phyloP scores from a whole-genome alignment of 1,140 invertebrate genomes.

The Ridgeia piscesae region DNA sequence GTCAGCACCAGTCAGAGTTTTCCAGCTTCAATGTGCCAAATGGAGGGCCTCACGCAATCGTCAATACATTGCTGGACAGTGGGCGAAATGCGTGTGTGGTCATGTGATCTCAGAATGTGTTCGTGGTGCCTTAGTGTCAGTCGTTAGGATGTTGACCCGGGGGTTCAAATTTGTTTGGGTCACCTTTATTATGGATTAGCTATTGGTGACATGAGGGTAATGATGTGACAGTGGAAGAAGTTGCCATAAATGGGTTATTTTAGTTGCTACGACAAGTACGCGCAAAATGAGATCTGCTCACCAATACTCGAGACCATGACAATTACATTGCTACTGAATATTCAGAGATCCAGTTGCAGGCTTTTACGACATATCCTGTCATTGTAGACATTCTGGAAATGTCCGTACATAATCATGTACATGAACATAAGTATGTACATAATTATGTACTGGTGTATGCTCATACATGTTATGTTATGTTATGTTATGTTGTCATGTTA shows the following conservation, averaged over 20 bases:
- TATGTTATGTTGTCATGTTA: background rate
- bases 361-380: background rate
- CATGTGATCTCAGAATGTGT: background rate
- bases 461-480: no score
- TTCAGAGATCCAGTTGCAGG: background rate
- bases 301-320: background rate
- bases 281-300: background rate
- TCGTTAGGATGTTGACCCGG: background rate
- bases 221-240: background rate
- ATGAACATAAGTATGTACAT: background rate
- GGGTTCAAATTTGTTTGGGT: background rate
- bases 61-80: background rate
- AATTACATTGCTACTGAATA: background rate
- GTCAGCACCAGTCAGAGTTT: background rate
- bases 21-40: background rate
- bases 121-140: background rate
- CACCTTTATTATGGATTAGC: background rate
- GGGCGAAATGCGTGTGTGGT: background rate
- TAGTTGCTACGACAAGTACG: background rate
- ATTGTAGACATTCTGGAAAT: background rate
- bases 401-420: background rate
- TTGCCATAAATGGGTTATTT: background rate
- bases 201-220: background rate
- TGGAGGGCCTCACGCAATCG: background rate
- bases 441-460: background rate